Evolutionary conservation across 1,140 invertebrate species (phyloP), one percentile per base, ranked within the genome.

Genomic region (Drosophila eugracilis): DNA sequence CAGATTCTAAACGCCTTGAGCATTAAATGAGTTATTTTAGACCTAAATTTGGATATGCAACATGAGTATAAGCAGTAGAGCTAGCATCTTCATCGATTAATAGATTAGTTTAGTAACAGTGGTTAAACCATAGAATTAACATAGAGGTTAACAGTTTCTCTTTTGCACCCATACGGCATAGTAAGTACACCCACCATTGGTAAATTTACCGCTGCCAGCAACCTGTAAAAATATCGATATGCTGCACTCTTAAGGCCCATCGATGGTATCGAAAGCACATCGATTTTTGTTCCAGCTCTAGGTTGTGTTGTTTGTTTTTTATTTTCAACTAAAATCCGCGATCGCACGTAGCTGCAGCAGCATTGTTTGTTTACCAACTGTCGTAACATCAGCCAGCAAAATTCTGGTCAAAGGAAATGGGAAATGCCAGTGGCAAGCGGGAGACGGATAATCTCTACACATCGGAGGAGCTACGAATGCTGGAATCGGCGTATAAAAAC

Each of bases 381-480:
- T 17, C 15, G 39, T 32, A 5, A 2, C 36, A 24, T 32, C 15
- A 62, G n/a, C 5, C n/a, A 22, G 19, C 12, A 4, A 30, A 47
- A 47, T 3, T 42, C 12, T 50, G 21, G n/a, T 15, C 17, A 5
- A 5, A 7, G 26, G 60, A 39, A 7, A 88, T 88, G 83, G 83
- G 83, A n/a, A 88, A 88, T 39, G 58, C 83, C n/a, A 83, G 60
- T 48, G 58, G 78, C 47, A 88, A 88, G 52, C 70, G 60, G 32
- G 83, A 88, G 57, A 55, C 71, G 62, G 83, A 88, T 22, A 86
- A 75, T 63, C 42, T 88, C 42, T 88, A 69, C 45, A 88, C 78
- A 12, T 50, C 71, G 1, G 83, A 88, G 19, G 83, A 88, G 34
- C 28, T 89, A n/a, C 70, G 78, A 3, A 72, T 88, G 53, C 58